Conservation (phyloP, 1,140 invertebrate species). For the Leptoteleia sp. region DNA sequence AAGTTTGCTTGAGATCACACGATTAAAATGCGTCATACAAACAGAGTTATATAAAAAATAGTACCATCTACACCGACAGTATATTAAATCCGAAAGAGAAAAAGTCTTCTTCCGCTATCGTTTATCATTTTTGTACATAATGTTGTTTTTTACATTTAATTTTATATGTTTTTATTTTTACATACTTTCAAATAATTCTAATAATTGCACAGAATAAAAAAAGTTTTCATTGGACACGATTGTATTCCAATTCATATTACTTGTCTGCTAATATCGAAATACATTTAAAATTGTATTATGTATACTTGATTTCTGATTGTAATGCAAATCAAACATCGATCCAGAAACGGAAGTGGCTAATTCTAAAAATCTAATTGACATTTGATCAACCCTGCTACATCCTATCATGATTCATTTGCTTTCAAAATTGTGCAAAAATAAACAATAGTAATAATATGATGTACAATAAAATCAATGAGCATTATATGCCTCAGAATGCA, state of each 20-base stretch:
- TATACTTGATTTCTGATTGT: too few species aligned
- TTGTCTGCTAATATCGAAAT: too few species aligned
- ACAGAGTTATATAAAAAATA: slow-evolving; percentile 1
- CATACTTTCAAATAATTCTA: too few species aligned
- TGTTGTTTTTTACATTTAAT: not conserved
- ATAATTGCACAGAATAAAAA: not conserved
- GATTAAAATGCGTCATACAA: not conserved
- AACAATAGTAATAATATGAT: not conserved
- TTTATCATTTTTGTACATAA: not conserved
- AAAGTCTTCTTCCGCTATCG: too few species aligned
- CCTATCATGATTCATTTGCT: slow-evolving; percentile 37
- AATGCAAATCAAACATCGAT: too few species aligned
- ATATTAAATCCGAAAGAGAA: not conserved
- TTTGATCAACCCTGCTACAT: slow-evolving; percentile 5
- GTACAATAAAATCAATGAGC: not conserved
- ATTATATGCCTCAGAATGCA: not conserved
- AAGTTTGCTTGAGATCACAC: not conserved
- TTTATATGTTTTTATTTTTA: not conserved
- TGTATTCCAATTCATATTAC: too few species aligned
- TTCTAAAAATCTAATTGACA: too few species aligned
- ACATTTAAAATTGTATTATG: too few species aligned
- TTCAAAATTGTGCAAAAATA: slow-evolving; percentile 12
- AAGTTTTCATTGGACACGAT: not conserved
- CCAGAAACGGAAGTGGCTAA: too few species aligned
- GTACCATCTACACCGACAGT: not conserved